phyloP scores from a whole-genome alignment of 2,888 invertebrate genomes.

The Acholoe squamosa region DNA sequence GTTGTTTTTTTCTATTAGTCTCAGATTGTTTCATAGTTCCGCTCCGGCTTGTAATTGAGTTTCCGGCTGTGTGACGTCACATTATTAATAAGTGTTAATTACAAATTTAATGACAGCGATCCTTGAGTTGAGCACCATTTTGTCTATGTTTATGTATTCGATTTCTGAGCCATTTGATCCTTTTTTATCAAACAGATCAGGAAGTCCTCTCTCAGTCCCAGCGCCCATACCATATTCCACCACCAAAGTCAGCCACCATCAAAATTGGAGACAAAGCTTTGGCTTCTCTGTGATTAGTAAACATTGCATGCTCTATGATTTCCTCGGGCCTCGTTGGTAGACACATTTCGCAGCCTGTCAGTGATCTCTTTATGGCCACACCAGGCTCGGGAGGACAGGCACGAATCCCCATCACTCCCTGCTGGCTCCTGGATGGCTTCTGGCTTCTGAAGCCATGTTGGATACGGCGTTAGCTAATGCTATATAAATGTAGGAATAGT shows the following conservation, averaged over 20 bases:
- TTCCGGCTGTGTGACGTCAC: neutral
- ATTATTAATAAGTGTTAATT: neutral
- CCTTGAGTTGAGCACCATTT: neutral
- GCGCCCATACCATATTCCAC: neutral
- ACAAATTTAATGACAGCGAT: neutral
- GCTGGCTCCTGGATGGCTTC: neutral
- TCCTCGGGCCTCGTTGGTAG: neutral
- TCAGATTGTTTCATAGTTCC: no score
- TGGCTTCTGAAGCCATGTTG: neutral
- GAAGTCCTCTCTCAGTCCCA: neutral
- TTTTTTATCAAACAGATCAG: neutral
- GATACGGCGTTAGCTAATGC: no score
- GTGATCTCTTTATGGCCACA: neutral
- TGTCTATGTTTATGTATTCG: neutral
- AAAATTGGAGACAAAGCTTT: neutral
- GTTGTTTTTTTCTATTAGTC: no score
- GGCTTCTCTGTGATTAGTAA: neutral
- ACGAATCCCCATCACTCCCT: neutral
- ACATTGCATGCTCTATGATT: constrained; percentile 25
- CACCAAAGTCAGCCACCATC: neutral
- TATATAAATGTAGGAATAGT: no score
- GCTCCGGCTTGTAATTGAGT: neutral
- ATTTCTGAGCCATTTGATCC: neutral
- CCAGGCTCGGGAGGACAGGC: neutral
- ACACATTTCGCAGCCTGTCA: neutral